These are phyloP conservation scores for Sitta carolinensis DNA, from an alignment of 2,797 vertebrate species.

Conservation along the genomic window DNA sequence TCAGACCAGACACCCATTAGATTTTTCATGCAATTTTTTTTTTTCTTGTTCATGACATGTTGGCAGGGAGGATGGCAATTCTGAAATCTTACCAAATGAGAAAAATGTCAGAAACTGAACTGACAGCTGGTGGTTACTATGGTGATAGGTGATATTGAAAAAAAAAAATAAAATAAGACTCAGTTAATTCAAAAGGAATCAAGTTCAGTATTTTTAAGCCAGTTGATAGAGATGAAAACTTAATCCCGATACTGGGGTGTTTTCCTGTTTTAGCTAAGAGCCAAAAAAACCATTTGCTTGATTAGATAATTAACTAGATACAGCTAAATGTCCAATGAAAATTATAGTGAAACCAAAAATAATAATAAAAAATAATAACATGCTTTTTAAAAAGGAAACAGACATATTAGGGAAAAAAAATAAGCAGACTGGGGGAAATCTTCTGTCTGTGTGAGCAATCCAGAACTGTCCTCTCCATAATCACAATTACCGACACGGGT, in stretches of 20 bases:
- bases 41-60: slow-evolving; percentile 92
- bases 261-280: slow-evolving; percentile 72
- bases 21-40: slow-evolving; percentile 91
- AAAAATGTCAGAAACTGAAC: slow-evolving; percentile 98
- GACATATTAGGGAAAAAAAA: slow-evolving; percentile 8
- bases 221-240: slow-evolving; percentile 80
- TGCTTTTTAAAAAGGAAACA: not conserved
- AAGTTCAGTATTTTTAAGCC: slow-evolving; percentile 83
- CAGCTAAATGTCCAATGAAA: slow-evolving; percentile 61
- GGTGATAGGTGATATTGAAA: slow-evolving; percentile 88
- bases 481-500: not conserved
- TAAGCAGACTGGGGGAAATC: not conserved
- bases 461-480: not conserved
- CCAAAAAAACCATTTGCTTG: slow-evolving; percentile 70
- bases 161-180: slow-evolving; percentile 81
- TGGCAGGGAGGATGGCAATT: slow-evolving; percentile 98
- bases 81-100: slow-evolving; percentile 97
- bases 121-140: slow-evolving; percentile 96
- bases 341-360: slow-evolving; percentile 58
- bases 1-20: slow-evolving; percentile 99
- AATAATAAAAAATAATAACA: slow-evolving; percentile 17
- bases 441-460: not conserved
- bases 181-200: slow-evolving; percentile 85
- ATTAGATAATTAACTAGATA: slow-evolving; percentile 69
- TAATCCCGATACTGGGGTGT: slow-evolving; percentile 75